phyloP scores from a whole-genome alignment of 2,888 invertebrate genomes.

The Ophion ventricosus region DNA sequence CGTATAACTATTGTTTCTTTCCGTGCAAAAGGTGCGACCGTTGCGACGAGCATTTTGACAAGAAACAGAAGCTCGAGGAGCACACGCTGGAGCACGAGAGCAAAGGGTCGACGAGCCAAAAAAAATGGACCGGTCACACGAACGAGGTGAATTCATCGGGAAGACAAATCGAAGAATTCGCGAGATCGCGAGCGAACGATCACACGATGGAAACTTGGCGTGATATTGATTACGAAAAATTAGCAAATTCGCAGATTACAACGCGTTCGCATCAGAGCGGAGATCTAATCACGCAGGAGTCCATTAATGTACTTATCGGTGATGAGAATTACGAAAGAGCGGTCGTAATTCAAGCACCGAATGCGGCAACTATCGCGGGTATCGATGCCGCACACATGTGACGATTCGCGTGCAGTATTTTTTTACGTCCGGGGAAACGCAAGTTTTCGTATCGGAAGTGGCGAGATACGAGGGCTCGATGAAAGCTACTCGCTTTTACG shows the following conservation, averaged over 20 bases:
- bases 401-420: conserved; percentile 1
- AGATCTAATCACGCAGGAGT: conserved; percentile 50
- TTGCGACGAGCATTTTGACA: conserved; percentile 69
- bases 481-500: too few relatives aligned
- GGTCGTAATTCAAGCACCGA: conserved; percentile 24
- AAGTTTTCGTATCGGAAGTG: too few relatives aligned
- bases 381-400: conserved; percentile 28
- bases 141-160: conserved; percentile 34
- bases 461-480: too few relatives aligned
- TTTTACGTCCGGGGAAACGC: background rate
- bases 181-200: conserved; percentile 20
- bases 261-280: conserved; percentile 40
- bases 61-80: conserved; percentile 69
- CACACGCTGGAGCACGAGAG: conserved; percentile 66
- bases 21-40: conserved; percentile 67
- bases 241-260: conserved; percentile 51
- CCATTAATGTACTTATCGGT: conserved; percentile 40
- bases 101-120: conserved; percentile 24
- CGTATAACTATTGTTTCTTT: conserved; percentile 22
- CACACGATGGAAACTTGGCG: conserved; percentile 57
- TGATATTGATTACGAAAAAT: conserved; percentile 66
- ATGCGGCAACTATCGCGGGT: conserved; percentile 4
- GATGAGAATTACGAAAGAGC: conserved; percentile 35
- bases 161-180: background rate
- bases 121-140: conserved; percentile 47